phyloP scores from a whole-genome alignment of 1,140 invertebrate genomes.

The Papilio aristodemus region DNA sequence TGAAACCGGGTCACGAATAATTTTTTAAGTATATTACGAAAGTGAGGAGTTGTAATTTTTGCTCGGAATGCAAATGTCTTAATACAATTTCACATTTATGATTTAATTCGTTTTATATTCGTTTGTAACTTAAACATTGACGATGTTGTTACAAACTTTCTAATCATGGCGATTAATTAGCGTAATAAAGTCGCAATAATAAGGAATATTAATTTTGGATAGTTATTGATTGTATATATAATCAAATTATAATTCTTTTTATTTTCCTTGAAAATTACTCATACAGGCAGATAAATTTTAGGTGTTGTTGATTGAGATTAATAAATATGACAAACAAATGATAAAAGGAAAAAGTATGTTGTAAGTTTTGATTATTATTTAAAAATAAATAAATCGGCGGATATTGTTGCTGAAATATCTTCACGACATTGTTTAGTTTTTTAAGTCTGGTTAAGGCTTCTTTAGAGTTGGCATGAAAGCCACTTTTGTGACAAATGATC shows the following conservation, averaged over 20 bases:
- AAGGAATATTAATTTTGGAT: background rate
- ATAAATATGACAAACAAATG: too few relatives aligned
- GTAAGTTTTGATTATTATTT: too few relatives aligned
- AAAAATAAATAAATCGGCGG: too few relatives aligned
- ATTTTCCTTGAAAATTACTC: too few relatives aligned
- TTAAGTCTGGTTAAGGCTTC: too few relatives aligned
- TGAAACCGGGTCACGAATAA: background rate
- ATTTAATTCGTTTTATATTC: background rate
- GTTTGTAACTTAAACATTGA: too few relatives aligned
- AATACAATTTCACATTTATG: background rate
- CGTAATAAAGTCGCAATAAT: slow-evolving; percentile 18
- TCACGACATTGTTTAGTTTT: too few relatives aligned
- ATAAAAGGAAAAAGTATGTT: too few relatives aligned
- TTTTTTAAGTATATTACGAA: slow-evolving; percentile 3
- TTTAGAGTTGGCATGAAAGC: too few relatives aligned
- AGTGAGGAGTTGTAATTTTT: background rate
- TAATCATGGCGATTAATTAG: slow-evolving; percentile 31
- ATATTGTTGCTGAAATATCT: too few relatives aligned
- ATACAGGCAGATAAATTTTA: background rate
- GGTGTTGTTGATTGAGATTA: slow-evolving; percentile 2
- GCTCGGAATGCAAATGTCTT: background rate
- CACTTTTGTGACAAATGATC: too few relatives aligned
- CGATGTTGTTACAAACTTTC: background rate
- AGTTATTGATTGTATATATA: background rate
- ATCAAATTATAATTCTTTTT: background rate